Evolutionary conservation across 2,888 invertebrate species (phyloP), one percentile per base, ranked within the genome.

Genomic region (Aricia artaxerxes): DNA sequence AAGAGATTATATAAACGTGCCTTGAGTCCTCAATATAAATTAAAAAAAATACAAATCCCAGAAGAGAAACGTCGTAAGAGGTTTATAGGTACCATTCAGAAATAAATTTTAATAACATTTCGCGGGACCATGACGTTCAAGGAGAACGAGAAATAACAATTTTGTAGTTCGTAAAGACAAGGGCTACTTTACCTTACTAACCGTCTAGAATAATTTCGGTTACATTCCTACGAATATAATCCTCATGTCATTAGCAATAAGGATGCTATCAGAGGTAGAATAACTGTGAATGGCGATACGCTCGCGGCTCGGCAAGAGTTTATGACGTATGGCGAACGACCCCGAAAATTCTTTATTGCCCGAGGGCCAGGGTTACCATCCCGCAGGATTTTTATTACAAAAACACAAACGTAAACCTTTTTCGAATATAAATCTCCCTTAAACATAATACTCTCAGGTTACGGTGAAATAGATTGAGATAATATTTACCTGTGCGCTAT

Each of bases 261-360:
- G 13, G 53, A 53, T 53, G 13, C 13, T 53, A 13, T 53, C 53
- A 53, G 13, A 53, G 53, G 53, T 53, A 53, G 16, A 57, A 57
- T 16, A 57, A 1, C 57, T 16, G 11, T 4, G 57, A 57, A 57
- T 16, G 57, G 16, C 16, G 57, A 64, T 31, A 31, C 64, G 69
- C 69, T 69, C 38, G 69, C 0, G 35, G 69, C 69, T 69, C 69
- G 69, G 69, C 16, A 69, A 35, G 35, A 53, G 76, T 76, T 76
- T 57, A 76, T 53, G 76, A 38, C 35, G 76, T 35, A 76, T 53
- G 57, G 31, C 35, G 76, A 57, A 76, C 31, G 76, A 76, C 73
- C 24, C 49, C 76, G 76, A 76, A 76, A 76, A 57, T 76, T 53
- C 76, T 76, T 76, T 76, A 57, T 76, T 16, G 76, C 76, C 35